Conservation (phyloP, 2,888 invertebrate species). For the Noctua janthina region DNA sequence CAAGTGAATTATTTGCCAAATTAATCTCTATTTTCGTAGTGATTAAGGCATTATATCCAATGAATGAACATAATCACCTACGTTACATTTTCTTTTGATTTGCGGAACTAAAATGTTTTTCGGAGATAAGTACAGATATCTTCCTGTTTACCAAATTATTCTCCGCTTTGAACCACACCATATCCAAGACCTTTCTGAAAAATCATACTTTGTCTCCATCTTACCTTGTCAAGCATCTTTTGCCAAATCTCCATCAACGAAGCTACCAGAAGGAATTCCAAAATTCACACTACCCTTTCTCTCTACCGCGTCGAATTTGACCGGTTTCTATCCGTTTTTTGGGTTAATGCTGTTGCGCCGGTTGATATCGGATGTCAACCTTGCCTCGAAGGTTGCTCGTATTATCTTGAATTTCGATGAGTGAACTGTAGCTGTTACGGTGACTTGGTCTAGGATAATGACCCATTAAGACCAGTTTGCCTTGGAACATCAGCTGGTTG, state of each 20-base stretch:
- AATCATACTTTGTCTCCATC: too few species aligned
- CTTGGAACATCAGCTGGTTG: constrained; percentile 67
- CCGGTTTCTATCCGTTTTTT: constrained; percentile 68
- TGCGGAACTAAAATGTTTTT: neutral
- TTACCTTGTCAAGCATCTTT: constrained; percentile 9
- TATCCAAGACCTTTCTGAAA: neutral
- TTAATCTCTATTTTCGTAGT: constrained; percentile 30
- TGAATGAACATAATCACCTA: neutral
- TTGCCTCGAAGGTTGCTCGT: constrained; percentile 71
- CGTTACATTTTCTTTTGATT: constrained; percentile 4
- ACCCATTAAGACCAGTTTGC: constrained; percentile 60
- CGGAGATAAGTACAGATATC: neutral
- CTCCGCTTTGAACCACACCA: neutral
- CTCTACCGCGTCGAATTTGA: constrained; percentile 55
- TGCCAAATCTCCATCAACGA: constrained; percentile 7
- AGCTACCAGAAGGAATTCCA: constrained; percentile 14
- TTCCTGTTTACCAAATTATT: neutral
- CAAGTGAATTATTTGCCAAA: constrained; percentile 44
- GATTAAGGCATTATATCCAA: constrained; percentile 13
- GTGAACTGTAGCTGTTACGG: constrained; percentile 63
- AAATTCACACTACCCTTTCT: constrained; percentile 44
- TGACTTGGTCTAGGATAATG: constrained; percentile 69
- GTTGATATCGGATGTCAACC: constrained; percentile 72
- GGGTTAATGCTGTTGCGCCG: constrained; percentile 71
- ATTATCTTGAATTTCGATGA: constrained; percentile 69